A percentile compares a stretch with the other conserved stretches of the same genome.
These are phyloP conservation scores for Montipora foliosa DNA, from an alignment of 64 coral and sea anemone species.

Conservation along the genomic window DNA sequence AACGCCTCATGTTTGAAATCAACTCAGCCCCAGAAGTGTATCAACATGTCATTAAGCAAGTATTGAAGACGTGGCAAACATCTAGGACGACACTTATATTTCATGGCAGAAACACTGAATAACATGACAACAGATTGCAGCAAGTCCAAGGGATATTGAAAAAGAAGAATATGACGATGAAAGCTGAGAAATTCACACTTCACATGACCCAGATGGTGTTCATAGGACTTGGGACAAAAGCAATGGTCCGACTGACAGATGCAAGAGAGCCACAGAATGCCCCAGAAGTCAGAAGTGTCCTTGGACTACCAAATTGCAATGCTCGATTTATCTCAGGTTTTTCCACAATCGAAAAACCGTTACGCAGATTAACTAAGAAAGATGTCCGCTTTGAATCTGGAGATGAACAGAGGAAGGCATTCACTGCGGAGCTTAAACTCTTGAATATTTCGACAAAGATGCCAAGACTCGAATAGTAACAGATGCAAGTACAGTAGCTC, in stretches of 20 bases:
- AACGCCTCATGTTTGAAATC: constrained; percentile 47
- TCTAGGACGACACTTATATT: constrained; percentile 44
- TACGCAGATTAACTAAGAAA: constrained; percentile 3
- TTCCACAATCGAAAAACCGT: constrained; percentile 16
- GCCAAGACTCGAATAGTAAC: too few species aligned
- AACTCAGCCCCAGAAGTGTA: too few species aligned
- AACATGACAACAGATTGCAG: constrained; percentile 23
- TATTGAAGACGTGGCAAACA: constrained; percentile 6
- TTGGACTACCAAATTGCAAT: constrained; percentile 48
- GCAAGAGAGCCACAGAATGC: constrained; percentile 48
- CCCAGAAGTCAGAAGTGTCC: constrained; percentile 42
- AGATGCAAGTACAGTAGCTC: too few species aligned
- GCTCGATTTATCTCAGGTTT: constrained; percentile 45
- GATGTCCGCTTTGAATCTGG: too few species aligned
- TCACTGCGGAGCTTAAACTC: constrained; percentile 15
- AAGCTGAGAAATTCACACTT: constrained; percentile 3
- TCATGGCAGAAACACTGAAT: constrained; percentile 18
- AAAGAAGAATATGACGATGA: constrained; percentile 30
- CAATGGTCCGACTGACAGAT: background rate
- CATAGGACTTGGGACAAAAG: constrained; percentile 21
- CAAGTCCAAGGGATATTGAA: constrained; percentile 1
- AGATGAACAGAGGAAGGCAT: constrained; percentile 2
- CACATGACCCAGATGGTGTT: constrained; percentile 8
- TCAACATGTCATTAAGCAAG: constrained; percentile 45
- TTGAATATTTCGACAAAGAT: background rate